These are phyloP conservation scores for Drosophila novamexicana DNA, from an alignment of 1,140 invertebrate genomes.

Conservation along the genomic window DNA sequence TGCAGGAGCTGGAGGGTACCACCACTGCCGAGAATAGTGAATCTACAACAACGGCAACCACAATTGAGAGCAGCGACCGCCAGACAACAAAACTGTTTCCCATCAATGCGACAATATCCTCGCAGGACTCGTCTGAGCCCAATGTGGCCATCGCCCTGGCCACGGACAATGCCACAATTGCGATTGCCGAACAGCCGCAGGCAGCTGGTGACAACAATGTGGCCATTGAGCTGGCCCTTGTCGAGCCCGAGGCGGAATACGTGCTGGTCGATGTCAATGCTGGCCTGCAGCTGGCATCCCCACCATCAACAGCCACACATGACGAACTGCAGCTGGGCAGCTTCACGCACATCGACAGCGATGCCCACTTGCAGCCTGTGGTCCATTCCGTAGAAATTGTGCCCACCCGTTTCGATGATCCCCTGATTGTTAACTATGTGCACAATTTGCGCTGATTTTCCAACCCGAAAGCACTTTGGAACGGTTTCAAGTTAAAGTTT, in stretches of 20 bases:
- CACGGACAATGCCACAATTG: slow-evolving; percentile 56
- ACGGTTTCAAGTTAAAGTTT: slow-evolving; percentile 52
- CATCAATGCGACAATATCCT: slow-evolving; percentile 63
- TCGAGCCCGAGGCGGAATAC: slow-evolving; percentile 75
- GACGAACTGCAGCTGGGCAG: slow-evolving; percentile 68
- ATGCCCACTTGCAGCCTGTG: slow-evolving; percentile 72
- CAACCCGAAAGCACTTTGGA: neutral
- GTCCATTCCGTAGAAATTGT: slow-evolving; percentile 80
- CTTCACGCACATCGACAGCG: slow-evolving; percentile 77
- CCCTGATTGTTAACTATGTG: slow-evolving; percentile 77
- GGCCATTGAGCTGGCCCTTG: slow-evolving; percentile 64
- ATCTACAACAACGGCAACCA: slow-evolving; percentile 25
- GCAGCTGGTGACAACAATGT: slow-evolving; percentile 62
- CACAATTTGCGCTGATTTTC: slow-evolving; percentile 68
- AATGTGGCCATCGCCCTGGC: slow-evolving; percentile 63
- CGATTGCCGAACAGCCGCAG: slow-evolving; percentile 67
- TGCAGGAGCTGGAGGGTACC: slow-evolving; percentile 17
- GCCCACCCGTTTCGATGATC: slow-evolving; percentile 75
- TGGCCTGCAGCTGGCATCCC: slow-evolving; percentile 4
- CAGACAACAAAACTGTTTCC: slow-evolving; percentile 67
- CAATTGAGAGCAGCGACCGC: slow-evolving; percentile 15
- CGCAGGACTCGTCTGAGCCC: slow-evolving; percentile 36
- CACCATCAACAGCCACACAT: slow-evolving; percentile 21
- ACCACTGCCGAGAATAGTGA: slow-evolving; percentile 39
- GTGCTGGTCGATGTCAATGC: slow-evolving; percentile 58